A percentile compares a stretch with the other conserved stretches of the same genome.
These are phyloP conservation scores for Pluvialis apricaria DNA, from an alignment of 2,113 vertebrate genomes.

Conservation along the genomic window DNA sequence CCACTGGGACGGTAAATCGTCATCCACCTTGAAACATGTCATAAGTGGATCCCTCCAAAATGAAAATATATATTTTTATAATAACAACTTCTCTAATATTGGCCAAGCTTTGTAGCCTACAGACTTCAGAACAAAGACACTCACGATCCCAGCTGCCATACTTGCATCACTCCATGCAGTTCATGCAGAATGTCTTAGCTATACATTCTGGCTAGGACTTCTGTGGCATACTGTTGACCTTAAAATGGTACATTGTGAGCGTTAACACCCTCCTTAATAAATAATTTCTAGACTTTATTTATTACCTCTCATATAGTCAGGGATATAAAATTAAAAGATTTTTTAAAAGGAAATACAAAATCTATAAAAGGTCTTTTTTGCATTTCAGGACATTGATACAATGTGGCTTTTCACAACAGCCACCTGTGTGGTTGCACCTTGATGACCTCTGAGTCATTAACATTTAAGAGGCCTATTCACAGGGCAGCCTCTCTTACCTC, in stretches of 20 bases:
- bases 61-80: not conserved
- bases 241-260: not conserved
- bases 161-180: not conserved
- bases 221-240: not conserved
- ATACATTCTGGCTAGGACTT: not conserved
- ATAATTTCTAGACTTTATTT: not conserved
- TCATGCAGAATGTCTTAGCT: too few relatives aligned
- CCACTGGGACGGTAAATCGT: not conserved
- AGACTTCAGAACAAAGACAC: not conserved
- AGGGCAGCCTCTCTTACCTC: not conserved
- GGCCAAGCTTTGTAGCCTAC: not conserved
- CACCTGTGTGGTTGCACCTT: not conserved
- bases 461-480: constrained; percentile 15
- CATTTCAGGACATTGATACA: not conserved
- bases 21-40: not conserved
- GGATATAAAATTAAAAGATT: not conserved
- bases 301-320: not conserved
- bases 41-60: not conserved
- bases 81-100: not conserved
- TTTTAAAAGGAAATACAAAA: not conserved
- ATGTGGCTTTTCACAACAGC: not conserved
- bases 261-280: not conserved
- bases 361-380: not conserved
- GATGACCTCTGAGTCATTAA: constrained; percentile 18
- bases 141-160: not conserved